These are phyloP conservation scores for crab-eating macaque (Macaca fascicularis) DNA, from an alignment of 2,113 vertebrate genomes.

Conservation along the genomic window T2T-MFA8v1.1 NC_088376.1:17594501-17595000, in stretches of 20 bases:
- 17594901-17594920: slow-evolving; percentile 86
- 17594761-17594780: background rate
- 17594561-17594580: background rate
- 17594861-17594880: slow-evolving; percentile 88
- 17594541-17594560: background rate
- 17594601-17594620: background rate
- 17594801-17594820: background rate
- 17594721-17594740: background rate
- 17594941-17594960: slow-evolving; percentile 16
- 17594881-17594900: slow-evolving; percentile 90
- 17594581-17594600: background rate
- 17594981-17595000: background rate
- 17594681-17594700: background rate
- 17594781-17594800: background rate
- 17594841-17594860: slow-evolving; percentile 26
- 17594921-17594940: slow-evolving; percentile 89
- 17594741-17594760: background rate
- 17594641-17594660: background rate
- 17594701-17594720: background rate
- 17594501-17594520: background rate
- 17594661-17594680: fast-evolving
- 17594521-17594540: background rate
- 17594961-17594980: background rate
- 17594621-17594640: background rate
- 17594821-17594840: slow-evolving; percentile 39